These are phyloP conservation scores for Psephotus haematonotus DNA, from an alignment of 2,113 vertebrate genomes.

Conservation along the genomic window DNA sequence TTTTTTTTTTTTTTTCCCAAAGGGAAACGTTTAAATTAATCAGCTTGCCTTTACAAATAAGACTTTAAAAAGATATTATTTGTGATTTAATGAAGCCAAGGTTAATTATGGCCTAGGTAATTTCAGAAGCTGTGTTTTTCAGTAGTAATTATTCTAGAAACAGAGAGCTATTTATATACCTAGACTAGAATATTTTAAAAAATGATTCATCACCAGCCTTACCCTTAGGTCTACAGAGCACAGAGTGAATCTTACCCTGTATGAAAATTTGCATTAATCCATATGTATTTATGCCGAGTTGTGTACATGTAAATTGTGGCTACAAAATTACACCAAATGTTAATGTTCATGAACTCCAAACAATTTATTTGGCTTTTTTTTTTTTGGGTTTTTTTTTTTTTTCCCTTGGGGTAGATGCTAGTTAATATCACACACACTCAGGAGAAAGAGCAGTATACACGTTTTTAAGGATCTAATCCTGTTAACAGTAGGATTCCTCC, in stretches of 20 bases:
- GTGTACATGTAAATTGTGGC: constrained; percentile 34
- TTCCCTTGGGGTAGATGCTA: neutral
- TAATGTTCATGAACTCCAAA: constrained; percentile 22
- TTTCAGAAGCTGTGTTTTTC: constrained; percentile 37
- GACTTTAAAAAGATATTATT: constrained; percentile 42
- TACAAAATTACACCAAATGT: neutral
- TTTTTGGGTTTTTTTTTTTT: neutral
- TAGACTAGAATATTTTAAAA: constrained; percentile 47
- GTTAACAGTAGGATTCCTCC: neutral
- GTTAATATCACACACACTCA: neutral
- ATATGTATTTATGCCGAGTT: constrained; percentile 50
- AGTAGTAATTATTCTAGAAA: constrained; percentile 60
- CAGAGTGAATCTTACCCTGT: neutral
- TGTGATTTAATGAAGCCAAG: constrained; percentile 43
- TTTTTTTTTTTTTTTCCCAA: neutral
- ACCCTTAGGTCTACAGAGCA: constrained; percentile 35
- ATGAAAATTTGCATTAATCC: constrained; percentile 58
- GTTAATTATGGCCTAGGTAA: constrained; percentile 50
- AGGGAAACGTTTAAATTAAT: constrained; percentile 47
- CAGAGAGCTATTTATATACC: constrained; percentile 54
- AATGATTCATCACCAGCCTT: constrained; percentile 50
- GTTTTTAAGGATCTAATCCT: neutral
- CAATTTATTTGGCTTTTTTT: neutral
- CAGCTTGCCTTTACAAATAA: constrained; percentile 42
- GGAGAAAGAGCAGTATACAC: neutral